Evolutionary conservation across 2,888 invertebrate genomes (phyloP).

Genomic region (Eupeodes latifasciatus): DNA sequence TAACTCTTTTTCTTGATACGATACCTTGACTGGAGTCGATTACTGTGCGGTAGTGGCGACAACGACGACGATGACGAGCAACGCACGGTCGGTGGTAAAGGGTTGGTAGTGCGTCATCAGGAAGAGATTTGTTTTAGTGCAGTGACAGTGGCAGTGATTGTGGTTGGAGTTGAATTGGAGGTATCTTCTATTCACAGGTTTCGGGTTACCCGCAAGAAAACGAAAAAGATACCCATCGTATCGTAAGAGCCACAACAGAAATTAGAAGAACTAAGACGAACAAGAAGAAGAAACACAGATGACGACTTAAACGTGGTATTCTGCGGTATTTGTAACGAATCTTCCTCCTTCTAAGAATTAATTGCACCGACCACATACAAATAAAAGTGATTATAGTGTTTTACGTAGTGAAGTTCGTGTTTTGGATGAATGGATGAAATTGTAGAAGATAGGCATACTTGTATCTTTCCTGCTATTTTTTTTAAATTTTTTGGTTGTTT

Average conservation of each 20-base stretch:
- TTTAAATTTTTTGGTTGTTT: neutral
- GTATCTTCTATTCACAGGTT: slow-evolving; percentile 54
- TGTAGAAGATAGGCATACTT: slow-evolving; percentile 46
- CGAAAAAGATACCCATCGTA: slow-evolving; percentile 28
- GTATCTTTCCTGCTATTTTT: slow-evolving; percentile 21
- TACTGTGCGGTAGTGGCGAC: neutral
- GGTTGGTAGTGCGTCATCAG: slow-evolving; percentile 55
- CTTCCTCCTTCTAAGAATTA: slow-evolving; percentile 60
- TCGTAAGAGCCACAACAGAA: neutral
- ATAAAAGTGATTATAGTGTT: slow-evolving; percentile 47
- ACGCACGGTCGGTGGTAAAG: neutral
- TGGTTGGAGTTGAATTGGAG: slow-evolving; percentile 35
- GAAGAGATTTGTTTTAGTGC: slow-evolving; percentile 61
- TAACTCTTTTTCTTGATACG: neutral
- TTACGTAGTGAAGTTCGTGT: neutral
- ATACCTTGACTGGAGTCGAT: neutral
- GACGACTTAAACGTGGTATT: slow-evolving; percentile 41
- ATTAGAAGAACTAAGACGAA: neutral
- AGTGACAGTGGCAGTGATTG: slow-evolving; percentile 67
- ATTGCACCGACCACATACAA: slow-evolving; percentile 67
- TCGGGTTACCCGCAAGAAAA: slow-evolving; percentile 50
- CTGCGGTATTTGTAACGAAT: slow-evolving; percentile 45
- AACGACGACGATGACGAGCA: too few relatives aligned
- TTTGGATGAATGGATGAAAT: slow-evolving; percentile 18
- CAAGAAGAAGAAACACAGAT: slow-evolving; percentile 4